Evolutionary conservation across 2,888 invertebrate species (phyloP).

Genomic region (Pseudanteris insignis): DNA sequence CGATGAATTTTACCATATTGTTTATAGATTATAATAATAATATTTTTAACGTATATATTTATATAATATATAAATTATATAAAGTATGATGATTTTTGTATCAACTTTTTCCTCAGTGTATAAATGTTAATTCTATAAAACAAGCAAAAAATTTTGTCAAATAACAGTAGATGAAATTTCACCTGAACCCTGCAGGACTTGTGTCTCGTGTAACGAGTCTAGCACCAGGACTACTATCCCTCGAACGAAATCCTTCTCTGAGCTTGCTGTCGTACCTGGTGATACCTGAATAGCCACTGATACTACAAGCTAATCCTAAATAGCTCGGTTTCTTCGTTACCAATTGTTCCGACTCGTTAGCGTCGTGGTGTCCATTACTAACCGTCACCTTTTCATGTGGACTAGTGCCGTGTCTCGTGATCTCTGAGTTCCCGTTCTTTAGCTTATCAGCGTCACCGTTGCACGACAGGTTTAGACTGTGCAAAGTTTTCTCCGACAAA

Average conservation of each 20-base stretch:
- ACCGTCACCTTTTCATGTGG: conserved; percentile 49
- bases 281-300: conserved; percentile 88
- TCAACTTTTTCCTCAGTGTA: no score
- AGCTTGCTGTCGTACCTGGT: conserved; percentile 87
- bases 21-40: no score
- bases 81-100: no score
- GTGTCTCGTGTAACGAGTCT: conserved; percentile 62
- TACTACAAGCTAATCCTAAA: conserved; percentile 86
- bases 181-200: conserved; percentile 63
- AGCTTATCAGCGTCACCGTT: conserved; percentile 59
- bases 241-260: conserved; percentile 72
- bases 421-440: conserved; percentile 55
- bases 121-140: no score
- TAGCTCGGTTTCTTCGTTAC: conserved; percentile 83
- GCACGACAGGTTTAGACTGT: conserved; percentile 67
- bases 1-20: no score
- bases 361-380: conserved; percentile 52
- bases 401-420: conserved; percentile 48
- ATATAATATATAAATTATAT: no score
- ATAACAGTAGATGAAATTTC: conserved; percentile 12
- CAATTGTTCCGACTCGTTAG: conserved; percentile 55
- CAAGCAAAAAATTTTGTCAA: no score
- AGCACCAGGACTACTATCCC: conserved; percentile 64
- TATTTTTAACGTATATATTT: no score
- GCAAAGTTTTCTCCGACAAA: conserved; percentile 66